A percentile compares a stretch with the other conserved stretches of the same genome.
phyloP scores from a whole-genome alignment of 2,888 invertebrate genomes.

The Diaphora mendica region DNA sequence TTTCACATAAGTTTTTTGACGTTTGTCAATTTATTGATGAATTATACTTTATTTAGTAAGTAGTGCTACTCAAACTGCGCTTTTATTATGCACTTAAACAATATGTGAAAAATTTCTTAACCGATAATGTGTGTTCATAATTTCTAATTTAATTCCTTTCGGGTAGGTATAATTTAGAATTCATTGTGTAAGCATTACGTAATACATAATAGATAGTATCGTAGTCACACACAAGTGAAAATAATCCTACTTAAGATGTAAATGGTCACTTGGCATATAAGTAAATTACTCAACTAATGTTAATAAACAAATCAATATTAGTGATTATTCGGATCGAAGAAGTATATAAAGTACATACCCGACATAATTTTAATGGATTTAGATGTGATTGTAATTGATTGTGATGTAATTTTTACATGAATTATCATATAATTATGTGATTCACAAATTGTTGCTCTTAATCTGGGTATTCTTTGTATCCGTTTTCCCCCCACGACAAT shows the following conservation, averaged over 20 bases:
- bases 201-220: neutral
- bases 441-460: too few species aligned
- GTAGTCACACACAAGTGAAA: neutral
- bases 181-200: neutral
- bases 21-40: conserved; percentile 2
- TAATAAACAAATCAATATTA: neutral
- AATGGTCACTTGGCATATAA: neutral
- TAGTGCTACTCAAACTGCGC: neutral
- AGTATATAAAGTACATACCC: neutral
- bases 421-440: too few species aligned
- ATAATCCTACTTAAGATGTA: neutral
- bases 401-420: too few species aligned
- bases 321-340: neutral
- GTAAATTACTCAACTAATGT: too few species aligned
- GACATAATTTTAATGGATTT: too few species aligned
- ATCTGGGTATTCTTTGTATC: too few species aligned
- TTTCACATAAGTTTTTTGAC: neutral
- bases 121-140: neutral
- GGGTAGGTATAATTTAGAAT: neutral
- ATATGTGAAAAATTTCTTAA: neutral
- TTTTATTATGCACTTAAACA: neutral
- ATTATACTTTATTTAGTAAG: conserved; percentile 7
- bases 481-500: too few species aligned
- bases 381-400: too few species aligned
- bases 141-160: neutral